A percentile compares a stretch with the other conserved stretches of the same genome.
These are phyloP conservation scores for Epistrophe eligans DNA, from an alignment of 2,888 invertebrate species.

Conservation along the genomic window DNA sequence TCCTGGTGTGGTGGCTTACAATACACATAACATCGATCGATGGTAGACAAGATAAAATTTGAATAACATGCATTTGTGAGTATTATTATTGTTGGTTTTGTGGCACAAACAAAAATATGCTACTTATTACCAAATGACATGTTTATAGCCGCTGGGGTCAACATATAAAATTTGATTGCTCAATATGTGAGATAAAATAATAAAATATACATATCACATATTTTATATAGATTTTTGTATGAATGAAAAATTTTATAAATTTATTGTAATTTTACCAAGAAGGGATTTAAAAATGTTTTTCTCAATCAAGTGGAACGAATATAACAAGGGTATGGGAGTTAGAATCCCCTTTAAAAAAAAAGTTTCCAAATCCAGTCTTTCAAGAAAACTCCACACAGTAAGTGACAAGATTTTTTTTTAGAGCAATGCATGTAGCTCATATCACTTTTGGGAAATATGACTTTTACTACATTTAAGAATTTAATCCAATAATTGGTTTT, in stretches of 20 bases:
- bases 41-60: constrained; percentile 35
- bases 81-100: constrained; percentile 30
- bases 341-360: too few relatives aligned
- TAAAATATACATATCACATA: too few relatives aligned
- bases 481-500: too few relatives aligned
- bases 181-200: background rate
- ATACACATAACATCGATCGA: constrained; percentile 34
- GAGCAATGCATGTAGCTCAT: too few relatives aligned
- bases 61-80: constrained; percentile 27
- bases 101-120: constrained; percentile 14
- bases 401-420: too few relatives aligned
- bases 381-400: too few relatives aligned
- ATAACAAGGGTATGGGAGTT: too few relatives aligned
- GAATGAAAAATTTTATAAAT: constrained; percentile 2
- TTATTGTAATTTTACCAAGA: background rate
- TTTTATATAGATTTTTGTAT: background rate
- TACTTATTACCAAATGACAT: constrained; percentile 35
- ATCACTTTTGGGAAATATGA: too few relatives aligned
- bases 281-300: too few relatives aligned
- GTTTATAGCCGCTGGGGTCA: background rate
- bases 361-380: too few relatives aligned
- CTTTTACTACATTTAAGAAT: too few relatives aligned
- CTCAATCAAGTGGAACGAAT: too few relatives aligned
- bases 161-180: constrained; percentile 29
- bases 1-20: constrained; percentile 39